Base-by-base conservation (phyloP, 2,797 vertebrate species). In the Helarctos malayanus region DNA sequence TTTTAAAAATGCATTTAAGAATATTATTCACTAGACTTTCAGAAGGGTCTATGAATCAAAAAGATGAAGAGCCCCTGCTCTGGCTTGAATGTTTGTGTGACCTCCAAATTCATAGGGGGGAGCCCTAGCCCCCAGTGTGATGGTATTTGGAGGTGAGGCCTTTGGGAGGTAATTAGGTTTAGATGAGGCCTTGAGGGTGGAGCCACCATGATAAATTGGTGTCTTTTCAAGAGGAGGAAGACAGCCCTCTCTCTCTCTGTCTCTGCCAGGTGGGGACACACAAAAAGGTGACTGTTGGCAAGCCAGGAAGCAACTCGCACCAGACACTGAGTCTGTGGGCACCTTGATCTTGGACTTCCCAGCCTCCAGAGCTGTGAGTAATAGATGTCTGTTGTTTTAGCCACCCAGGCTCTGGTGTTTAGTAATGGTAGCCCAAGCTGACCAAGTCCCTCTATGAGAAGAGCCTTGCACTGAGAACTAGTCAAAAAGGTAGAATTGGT, bases 11-110 rank as follows among this genome's bases (percentile, higher is more conserved):
- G 12, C 47, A 75, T 65, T 88, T 63, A 80, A 96, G 52, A 45
- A 56, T 97, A 69, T 61, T 56, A 78, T 79, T 94, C 25, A 57
- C 25, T 79, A 83, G 27, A 57, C 18, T 97, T 83, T n/a, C 56
- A 73, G 41, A 92, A 41, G 35, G 15, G 3, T 80, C 27, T 13
- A 10, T 54, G 59, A 71, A 16, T 15, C 47, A 3, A 56, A 69
- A 52, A 79, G 18, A n/a, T 52, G 32, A 49, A 68, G 63, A 86
- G 13, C 35, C 35, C 9, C 27, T 61, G 2, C 41, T 91, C 41
- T 10, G 10, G 35, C 56, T 21, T 65, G 19, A 95, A 85, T 52
- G 27, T 82, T 81, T 41, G 54, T 71, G 14, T 88, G 49, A 27
- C 15, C 61, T 13, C 21, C 71, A 59, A 59, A 85, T 84, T 68